A percentile compares a stretch with the other conserved stretches of the same genome.
These are phyloP conservation scores for Ophthalmolycus amberensis DNA, from an alignment of 2,113 vertebrate genomes.

Conservation along the genomic window DNA sequence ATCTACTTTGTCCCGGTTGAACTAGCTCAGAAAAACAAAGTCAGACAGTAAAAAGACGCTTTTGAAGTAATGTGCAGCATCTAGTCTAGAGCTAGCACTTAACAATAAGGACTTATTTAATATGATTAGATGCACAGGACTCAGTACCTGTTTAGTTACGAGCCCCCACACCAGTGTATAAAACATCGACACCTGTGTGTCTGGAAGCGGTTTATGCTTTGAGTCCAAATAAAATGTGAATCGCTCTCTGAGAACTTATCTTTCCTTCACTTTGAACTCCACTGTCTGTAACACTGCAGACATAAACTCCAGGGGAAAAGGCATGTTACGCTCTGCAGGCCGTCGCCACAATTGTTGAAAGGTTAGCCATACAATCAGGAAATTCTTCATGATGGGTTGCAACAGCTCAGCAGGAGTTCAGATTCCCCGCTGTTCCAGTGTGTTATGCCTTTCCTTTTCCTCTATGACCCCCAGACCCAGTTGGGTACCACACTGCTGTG, in stretches of 20 bases:
- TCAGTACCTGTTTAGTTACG: not conserved
- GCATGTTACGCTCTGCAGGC: constrained; percentile 55
- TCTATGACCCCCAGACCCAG: constrained; percentile 62
- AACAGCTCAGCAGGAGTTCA: constrained; percentile 60
- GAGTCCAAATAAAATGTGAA: constrained; percentile 37
- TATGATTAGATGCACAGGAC: constrained; percentile 9
- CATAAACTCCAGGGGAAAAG: constrained; percentile 37
- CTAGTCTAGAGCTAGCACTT: constrained; percentile 20
- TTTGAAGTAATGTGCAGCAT: constrained; percentile 12
- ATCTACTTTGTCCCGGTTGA: constrained; percentile 15
- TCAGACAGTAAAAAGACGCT: not conserved
- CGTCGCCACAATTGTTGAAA: constrained; percentile 70
- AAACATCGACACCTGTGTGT: constrained; percentile 42
- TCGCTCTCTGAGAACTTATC: constrained; percentile 18
- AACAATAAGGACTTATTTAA: not conserved
- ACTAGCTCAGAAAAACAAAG: constrained; percentile 9
- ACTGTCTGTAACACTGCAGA: constrained; percentile 31
- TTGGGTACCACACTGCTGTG: constrained; percentile 32
- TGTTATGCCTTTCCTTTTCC: constrained; percentile 68
- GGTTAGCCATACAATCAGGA: constrained; percentile 80
- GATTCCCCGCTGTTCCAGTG: constrained; percentile 54
- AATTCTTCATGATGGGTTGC: constrained; percentile 67
- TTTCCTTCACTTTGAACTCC: constrained; percentile 47
- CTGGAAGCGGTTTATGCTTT: constrained; percentile 40
- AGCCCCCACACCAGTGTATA: not conserved